Conservation (phyloP, 2,797 vertebrate species). For the Argyrosomus regius region DNA sequence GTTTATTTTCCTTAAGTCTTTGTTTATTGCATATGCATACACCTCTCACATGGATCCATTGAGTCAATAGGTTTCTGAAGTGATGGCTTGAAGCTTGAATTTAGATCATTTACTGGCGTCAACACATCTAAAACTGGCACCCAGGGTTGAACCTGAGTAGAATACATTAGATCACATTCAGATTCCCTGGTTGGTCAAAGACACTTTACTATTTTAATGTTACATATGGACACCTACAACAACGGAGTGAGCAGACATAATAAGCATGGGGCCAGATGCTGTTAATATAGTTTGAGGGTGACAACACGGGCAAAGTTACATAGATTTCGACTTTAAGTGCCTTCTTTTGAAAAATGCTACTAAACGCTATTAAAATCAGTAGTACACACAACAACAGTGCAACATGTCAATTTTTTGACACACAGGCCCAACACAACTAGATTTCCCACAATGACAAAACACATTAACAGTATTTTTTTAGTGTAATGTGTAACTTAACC, state of each 20-base stretch:
- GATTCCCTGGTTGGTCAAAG: not conserved
- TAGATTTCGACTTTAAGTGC: not conserved
- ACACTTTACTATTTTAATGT: not conserved
- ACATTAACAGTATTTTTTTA: not conserved
- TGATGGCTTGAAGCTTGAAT: not conserved
- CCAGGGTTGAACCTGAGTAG: not conserved
- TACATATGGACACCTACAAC: not conserved
- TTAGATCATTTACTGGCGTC: not conserved
- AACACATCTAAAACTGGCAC: conserved; percentile 5
- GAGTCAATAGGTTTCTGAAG: not conserved
- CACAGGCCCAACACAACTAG: not conserved
- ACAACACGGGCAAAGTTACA: not conserved
- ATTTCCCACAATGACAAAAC: not conserved
- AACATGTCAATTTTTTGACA: not conserved
- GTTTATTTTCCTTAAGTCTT: not conserved
- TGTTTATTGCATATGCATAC: not conserved
- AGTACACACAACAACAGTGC: not conserved
- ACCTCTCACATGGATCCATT: not conserved
- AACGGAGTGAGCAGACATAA: not conserved
- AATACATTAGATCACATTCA: not conserved
- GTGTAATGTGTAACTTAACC: conserved; percentile 1
- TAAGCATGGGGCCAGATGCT: not conserved
- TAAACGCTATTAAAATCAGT: not conserved
- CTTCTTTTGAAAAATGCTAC: no score
- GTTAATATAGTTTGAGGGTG: not conserved